Evolutionary conservation across 1,140 invertebrate species (phyloP).

Genomic region (Ruditapes philippinarum): DNA sequence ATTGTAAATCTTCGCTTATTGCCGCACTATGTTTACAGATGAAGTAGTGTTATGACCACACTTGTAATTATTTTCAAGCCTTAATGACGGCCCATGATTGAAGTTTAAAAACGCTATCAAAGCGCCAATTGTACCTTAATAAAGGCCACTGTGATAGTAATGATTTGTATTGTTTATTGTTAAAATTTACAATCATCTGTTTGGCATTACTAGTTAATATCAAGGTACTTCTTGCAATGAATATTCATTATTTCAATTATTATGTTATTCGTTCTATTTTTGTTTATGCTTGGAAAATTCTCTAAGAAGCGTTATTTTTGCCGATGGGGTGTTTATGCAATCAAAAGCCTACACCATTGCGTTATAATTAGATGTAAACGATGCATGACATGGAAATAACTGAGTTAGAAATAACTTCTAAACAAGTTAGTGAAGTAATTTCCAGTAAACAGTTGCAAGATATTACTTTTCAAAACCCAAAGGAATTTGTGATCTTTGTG

Average conservation of each 20-base stretch:
- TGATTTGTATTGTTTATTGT: neutral
- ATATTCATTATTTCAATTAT: neutral
- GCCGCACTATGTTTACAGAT: too few species aligned
- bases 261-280: neutral
- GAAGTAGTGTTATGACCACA: too few species aligned
- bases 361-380: neutral
- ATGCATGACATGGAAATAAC: neutral
- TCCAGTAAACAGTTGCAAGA: neutral
- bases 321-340: neutral
- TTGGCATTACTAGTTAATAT: neutral
- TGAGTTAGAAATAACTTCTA: neutral
- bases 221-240: neutral
- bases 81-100: too few species aligned
- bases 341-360: neutral
- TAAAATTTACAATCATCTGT: neutral
- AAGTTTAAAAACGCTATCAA: too few species aligned
- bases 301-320: neutral
- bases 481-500: neutral
- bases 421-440: constrained; percentile 3
- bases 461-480: neutral
- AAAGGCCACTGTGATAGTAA: too few species aligned
- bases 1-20: too few species aligned
- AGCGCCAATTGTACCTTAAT: too few species aligned
- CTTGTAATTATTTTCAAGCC: too few species aligned
- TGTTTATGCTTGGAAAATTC: neutral